A percentile compares a stretch with the other conserved stretches of the same genome.
Evolutionary conservation across 2,797 vertebrate genomes (phyloP).

Genomic region (Xiphorhynchus erythropygius): DNA sequence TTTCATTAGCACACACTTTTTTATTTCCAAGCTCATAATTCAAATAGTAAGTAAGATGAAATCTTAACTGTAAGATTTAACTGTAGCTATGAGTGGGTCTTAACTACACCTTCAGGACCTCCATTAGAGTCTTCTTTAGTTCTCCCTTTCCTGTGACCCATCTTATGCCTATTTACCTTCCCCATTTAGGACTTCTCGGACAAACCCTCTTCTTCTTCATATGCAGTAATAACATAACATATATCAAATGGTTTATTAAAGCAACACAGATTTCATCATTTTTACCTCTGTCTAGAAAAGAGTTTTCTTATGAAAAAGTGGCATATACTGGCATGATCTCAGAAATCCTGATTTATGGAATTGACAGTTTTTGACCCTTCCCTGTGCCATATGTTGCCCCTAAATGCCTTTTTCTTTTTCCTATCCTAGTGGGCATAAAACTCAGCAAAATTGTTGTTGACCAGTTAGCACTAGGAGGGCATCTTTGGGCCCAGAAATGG

Average conservation of each 20-base stretch:
- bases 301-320: neutral
- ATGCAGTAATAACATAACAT: neutral
- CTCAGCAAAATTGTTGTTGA: neutral
- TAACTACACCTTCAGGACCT: neutral
- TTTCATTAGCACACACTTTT: neutral
- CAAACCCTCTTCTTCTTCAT: neutral
- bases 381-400: neutral
- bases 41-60: neutral
- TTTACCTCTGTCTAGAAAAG: neutral
- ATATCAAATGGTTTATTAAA: neutral
- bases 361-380: neutral
- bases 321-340: neutral
- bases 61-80: neutral
- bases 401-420: neutral
- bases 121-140: neutral
- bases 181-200: neutral
- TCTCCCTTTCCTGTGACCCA: neutral
- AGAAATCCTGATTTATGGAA: neutral
- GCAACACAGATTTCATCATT: neutral
- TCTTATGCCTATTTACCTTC: neutral
- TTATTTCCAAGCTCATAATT: neutral
- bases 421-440: neutral
- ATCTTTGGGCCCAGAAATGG: neutral
- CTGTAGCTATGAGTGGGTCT: neutral
- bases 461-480: neutral